Conservation (phyloP, 2,888 invertebrate species). For the Ichneumoninae sp. region DNA sequence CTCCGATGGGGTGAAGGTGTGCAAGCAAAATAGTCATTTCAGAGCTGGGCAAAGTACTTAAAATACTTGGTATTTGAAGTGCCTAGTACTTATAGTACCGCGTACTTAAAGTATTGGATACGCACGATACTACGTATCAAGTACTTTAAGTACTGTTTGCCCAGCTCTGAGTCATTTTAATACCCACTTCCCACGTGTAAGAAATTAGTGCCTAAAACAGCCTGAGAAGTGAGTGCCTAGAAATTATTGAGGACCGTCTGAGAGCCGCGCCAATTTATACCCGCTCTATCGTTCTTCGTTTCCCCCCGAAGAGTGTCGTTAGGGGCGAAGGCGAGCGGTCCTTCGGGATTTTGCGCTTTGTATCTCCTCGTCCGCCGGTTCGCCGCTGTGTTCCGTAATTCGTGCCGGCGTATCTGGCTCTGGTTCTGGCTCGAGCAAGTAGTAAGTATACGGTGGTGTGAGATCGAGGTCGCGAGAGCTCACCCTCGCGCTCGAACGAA, state of each 20-base stretch:
- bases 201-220: not conserved
- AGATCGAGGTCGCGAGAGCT: constrained; percentile 64
- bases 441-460: constrained; percentile 54
- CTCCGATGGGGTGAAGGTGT: too few relatives aligned
- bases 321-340: not conserved
- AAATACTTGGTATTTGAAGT: too few relatives aligned
- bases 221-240: not conserved
- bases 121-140: too few relatives aligned
- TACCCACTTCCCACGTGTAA: too few relatives aligned
- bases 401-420: constrained; percentile 32
- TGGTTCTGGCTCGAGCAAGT: constrained; percentile 41
- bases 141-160: too few relatives aligned
- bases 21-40: too few relatives aligned
- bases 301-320: not conserved
- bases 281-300: not conserved
- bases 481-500: constrained; percentile 57
- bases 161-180: too few relatives aligned
- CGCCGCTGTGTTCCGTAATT: constrained; percentile 49
- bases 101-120: too few relatives aligned
- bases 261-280: not conserved
- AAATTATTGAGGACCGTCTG: not conserved
- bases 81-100: too few relatives aligned
- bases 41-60: too few relatives aligned
- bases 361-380: constrained; percentile 9
- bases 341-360: constrained; percentile 12